phyloP scores from a whole-genome alignment of 2,888 invertebrate genomes.

The Catocala sponsa region DNA sequence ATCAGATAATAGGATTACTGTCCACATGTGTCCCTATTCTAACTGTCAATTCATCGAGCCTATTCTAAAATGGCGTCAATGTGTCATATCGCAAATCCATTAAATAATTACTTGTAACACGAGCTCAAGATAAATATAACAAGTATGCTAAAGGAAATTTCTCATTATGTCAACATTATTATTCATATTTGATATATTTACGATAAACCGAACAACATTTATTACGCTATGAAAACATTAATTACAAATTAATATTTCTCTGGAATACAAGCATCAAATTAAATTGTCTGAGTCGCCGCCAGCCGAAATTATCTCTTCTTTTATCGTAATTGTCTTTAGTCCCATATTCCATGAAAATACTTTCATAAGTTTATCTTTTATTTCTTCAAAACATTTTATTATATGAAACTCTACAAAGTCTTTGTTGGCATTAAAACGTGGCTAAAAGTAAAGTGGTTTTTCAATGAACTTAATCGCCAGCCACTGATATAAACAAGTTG shows the following conservation, averaged over 20 bases:
- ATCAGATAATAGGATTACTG: no score
- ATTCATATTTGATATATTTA: conserved; percentile 36
- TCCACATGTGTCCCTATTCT: no score
- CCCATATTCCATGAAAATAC: conserved; percentile 15
- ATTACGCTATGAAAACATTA: conserved; percentile 16
- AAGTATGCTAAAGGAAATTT: conserved; percentile 48
- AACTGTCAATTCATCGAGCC: neutral
- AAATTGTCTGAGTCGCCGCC: neutral
- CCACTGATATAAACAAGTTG: no score
- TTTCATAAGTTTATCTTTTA: conserved; percentile 18
- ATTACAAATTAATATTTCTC: neutral
- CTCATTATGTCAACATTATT: conserved; percentile 39
- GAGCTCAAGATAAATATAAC: conserved; percentile 31
- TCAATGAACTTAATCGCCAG: neutral
- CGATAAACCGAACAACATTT: conserved; percentile 30
- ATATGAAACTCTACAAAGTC: neutral
- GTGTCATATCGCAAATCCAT: conserved; percentile 19
- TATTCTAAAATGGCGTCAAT: conserved; percentile 1
- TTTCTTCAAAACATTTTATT: neutral
- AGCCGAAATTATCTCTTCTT: neutral
- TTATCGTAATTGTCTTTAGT: conserved; percentile 5
- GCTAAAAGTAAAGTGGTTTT: neutral
- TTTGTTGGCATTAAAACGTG: neutral
- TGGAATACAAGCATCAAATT: conserved; percentile 11
- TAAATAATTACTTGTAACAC: conserved; percentile 47